These are phyloP conservation scores for Psittacula cyanocephala DNA, from an alignment of 2,113 vertebrate species.

Conservation along the genomic window DNA sequence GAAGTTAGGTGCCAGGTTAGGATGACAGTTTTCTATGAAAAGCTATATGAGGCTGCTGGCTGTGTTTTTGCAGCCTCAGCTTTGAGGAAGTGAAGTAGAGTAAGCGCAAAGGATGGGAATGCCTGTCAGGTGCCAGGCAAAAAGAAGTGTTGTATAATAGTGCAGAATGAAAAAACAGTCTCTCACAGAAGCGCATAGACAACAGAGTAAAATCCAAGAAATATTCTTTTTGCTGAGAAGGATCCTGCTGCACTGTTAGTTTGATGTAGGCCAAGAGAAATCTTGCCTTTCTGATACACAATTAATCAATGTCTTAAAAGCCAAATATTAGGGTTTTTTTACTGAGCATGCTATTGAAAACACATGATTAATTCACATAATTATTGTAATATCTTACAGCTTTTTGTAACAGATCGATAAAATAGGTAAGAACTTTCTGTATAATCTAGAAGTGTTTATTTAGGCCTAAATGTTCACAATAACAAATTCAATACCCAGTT, in stretches of 20 bases:
- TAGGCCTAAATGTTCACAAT: not conserved
- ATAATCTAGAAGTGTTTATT: not conserved
- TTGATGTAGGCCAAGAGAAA: slow-evolving; percentile 22
- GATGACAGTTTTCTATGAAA: slow-evolving; percentile 48
- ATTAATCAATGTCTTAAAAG: not conserved
- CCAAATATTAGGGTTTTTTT: not conserved
- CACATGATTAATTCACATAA: not conserved
- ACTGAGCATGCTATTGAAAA: not conserved
- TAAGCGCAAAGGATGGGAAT: not conserved
- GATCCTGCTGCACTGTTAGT: slow-evolving; percentile 13
- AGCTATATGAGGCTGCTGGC: slow-evolving; percentile 36
- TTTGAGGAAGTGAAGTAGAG: slow-evolving; percentile 38
- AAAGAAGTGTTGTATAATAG: slow-evolving; percentile 30
- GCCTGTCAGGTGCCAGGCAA: slow-evolving; percentile 45
- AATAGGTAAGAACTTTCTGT: not conserved
- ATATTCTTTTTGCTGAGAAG: slow-evolving; percentile 1
- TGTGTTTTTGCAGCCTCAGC: slow-evolving; percentile 46
- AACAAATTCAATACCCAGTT: not conserved
- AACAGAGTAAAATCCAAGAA: slow-evolving; percentile 15
- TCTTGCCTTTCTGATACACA: not conserved
- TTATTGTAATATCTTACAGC: not conserved
- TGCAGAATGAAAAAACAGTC: not conserved
- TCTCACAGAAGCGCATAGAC: not conserved
- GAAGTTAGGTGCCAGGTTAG: slow-evolving; percentile 11
- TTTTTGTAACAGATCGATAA: not conserved